These are phyloP conservation scores for Drosophila triauraria DNA, from an alignment of 1,140 invertebrate genomes.

Conservation along the genomic window DNA sequence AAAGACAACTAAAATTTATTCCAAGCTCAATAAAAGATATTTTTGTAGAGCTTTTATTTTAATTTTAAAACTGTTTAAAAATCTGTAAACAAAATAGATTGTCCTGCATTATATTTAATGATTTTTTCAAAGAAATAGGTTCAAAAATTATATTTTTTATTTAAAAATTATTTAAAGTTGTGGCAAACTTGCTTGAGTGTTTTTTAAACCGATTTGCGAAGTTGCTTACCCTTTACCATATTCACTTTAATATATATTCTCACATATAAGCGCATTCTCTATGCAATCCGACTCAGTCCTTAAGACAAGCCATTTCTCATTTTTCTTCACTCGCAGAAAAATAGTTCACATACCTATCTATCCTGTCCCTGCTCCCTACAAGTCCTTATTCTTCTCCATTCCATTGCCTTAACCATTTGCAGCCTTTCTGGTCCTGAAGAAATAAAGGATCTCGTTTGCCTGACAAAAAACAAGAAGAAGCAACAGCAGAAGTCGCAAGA, in stretches of 20 bases:
- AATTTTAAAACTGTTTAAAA: neutral
- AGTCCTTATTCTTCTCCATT: neutral
- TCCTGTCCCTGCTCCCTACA: neutral
- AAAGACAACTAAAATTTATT: too few species aligned
- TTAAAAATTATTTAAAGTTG: too few species aligned
- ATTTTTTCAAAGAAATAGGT: neutral
- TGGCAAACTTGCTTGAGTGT: too few species aligned
- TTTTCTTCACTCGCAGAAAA: conserved; percentile 10
- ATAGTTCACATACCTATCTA: conserved; percentile 34
- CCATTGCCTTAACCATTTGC: conserved; percentile 21
- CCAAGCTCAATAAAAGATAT: neutral
- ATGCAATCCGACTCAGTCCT: neutral
- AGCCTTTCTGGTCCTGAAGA: conserved; percentile 36
- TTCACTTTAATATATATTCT: neutral
- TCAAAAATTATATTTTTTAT: too few species aligned
- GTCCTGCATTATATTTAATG: neutral
- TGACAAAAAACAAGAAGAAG: conserved; percentile 19
- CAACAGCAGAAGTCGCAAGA: conserved; percentile 29
- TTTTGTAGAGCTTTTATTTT: too few species aligned
- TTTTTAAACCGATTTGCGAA: too few species aligned
- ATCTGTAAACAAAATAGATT: neutral
- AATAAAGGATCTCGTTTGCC: conserved; percentile 47
- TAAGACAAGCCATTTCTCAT: conserved; percentile 30
- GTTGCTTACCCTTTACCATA: neutral
- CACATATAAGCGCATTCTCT: neutral